Conservation (phyloP, 2,797 vertebrate genomes). For the Dryobates pubescens region DNA sequence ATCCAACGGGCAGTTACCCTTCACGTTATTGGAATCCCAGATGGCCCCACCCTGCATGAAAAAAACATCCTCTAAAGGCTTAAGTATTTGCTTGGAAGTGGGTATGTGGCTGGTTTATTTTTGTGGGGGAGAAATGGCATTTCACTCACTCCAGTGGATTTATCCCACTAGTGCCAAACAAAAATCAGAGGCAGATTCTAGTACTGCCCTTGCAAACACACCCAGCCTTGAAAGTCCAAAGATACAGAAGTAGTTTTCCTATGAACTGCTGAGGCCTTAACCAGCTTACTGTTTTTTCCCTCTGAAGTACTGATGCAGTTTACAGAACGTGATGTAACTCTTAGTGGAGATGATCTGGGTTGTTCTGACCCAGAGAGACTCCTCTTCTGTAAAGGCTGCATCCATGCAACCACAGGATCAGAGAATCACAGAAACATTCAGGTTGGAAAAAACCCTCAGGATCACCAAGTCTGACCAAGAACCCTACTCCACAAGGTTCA, state of each 20-base stretch:
- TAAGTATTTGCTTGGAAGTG: neutral
- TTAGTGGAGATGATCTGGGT: neutral
- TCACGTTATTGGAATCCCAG: neutral
- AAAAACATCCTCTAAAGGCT: neutral
- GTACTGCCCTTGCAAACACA: neutral
- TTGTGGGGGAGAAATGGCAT: neutral
- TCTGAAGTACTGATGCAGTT: neutral
- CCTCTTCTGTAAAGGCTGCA: neutral
- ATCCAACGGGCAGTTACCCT: neutral
- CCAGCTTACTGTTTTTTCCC: neutral
- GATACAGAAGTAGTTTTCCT: neutral
- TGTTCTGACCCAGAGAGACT: neutral
- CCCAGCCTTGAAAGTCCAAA: neutral
- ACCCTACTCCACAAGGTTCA: no score
- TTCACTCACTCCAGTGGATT: neutral
- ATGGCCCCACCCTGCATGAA: neutral
- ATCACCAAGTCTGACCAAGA: no score
- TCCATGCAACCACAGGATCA: neutral
- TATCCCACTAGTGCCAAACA: neutral
- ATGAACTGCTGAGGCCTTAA: neutral
- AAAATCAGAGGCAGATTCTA: neutral
- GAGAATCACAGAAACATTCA: no score
- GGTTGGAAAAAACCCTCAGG: no score
- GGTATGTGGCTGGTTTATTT: neutral
- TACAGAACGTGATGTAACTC: neutral